A percentile compares a stretch with the other conserved stretches of the same genome.
Evolutionary conservation across 2,113 vertebrate species (phyloP).

Genomic region (Leucosticte australis): DNA sequence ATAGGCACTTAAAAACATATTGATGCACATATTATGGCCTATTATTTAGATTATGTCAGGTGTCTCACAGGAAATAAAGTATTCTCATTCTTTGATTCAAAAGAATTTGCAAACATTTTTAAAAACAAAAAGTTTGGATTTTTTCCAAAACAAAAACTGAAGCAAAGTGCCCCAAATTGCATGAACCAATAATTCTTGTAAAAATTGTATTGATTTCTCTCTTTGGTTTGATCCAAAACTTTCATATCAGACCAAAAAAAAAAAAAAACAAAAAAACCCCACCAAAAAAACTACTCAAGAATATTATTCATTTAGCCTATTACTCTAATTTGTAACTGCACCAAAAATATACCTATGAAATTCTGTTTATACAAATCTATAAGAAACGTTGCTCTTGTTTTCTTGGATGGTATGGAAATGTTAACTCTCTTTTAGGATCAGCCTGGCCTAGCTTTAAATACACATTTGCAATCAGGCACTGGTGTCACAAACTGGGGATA

Average conservation of each 20-base stretch:
- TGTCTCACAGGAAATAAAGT: neutral
- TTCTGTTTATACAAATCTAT: neutral
- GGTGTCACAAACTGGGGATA: neutral
- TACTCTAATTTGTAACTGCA: neutral
- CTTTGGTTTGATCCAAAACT: neutral
- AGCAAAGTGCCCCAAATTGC: neutral
- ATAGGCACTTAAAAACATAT: neutral
- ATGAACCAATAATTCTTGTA: neutral
- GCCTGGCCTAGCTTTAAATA: neutral
- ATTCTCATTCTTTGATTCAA: neutral
- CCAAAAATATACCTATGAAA: neutral
- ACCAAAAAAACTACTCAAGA: neutral
- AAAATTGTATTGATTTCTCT: neutral
- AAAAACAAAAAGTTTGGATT: neutral
- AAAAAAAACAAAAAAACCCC: neutral
- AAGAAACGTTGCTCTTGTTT: neutral
- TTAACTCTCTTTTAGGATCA: neutral
- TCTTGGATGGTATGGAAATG: neutral
- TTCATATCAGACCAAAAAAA: neutral
- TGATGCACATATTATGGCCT: neutral
- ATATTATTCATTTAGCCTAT: neutral
- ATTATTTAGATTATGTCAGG: neutral
- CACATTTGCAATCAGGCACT: neutral
- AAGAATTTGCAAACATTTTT: neutral
- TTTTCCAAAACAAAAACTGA: neutral